Conservation (phyloP, 2,888 invertebrate genomes). For the Sphaerophoria taeniata region DNA sequence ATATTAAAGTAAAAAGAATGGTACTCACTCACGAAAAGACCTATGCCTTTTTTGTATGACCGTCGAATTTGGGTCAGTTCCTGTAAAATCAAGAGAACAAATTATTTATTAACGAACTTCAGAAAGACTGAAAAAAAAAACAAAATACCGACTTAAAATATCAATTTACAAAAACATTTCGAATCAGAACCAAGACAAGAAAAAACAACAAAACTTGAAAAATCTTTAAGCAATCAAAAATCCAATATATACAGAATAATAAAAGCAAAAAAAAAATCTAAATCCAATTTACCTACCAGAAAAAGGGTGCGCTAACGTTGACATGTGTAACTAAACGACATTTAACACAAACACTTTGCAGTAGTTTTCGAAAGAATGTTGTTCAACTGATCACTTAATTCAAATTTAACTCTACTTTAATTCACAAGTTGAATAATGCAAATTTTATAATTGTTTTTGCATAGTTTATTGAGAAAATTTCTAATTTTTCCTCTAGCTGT, state of each 20-base stretch:
- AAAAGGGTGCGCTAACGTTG: constrained; percentile 77
- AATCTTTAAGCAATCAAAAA: constrained; percentile 2
- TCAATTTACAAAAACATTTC: neutral
- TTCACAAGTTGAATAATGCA: neutral
- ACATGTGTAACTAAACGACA: constrained; percentile 76
- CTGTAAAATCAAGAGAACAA: constrained; percentile 59
- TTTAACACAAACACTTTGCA: constrained; percentile 52
- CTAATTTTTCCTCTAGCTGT: constrained; percentile 38
- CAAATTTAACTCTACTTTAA: neutral
- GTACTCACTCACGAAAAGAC: constrained; percentile 75
- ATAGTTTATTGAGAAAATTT: constrained; percentile 4
- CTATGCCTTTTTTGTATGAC: constrained; percentile 75
- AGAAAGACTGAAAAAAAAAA: neutral
- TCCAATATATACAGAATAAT: constrained; percentile 14
- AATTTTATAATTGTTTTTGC: constrained; percentile 14
- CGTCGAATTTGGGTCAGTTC: constrained; percentile 76
- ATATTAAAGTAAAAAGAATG: neutral
- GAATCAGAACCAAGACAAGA: neutral
- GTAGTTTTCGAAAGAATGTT: neutral
- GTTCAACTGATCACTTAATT: constrained; percentile 20
- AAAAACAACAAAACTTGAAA: constrained; percentile 5
- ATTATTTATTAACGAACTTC: neutral
- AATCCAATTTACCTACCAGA: constrained; percentile 76
- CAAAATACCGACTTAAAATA: neutral
- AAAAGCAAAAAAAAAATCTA: neutral